A percentile compares a stretch with the other conserved stretches of the same genome.
Evolutionary conservation across 2,888 invertebrate genomes (phyloP).

Genomic region (Chrysolina americana): DNA sequence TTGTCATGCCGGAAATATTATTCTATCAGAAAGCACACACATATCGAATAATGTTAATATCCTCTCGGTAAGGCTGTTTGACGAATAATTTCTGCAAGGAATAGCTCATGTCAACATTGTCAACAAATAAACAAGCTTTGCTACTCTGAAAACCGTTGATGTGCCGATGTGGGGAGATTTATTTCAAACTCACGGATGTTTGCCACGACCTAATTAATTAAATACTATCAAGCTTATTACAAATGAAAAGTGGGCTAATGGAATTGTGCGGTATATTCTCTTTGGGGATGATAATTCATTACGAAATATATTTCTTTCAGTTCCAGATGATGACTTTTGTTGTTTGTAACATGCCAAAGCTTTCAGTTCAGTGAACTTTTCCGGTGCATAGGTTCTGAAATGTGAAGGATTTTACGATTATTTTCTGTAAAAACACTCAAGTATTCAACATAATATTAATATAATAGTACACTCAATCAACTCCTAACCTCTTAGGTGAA

Average conservation of each 20-base stretch:
- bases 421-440: not conserved
- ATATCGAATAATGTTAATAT: not conserved
- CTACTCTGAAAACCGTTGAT: slow-evolving; percentile 6
- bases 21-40: not conserved
- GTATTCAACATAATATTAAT: too few relatives aligned
- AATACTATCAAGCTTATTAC: slow-evolving; percentile 2
- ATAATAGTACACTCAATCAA: too few relatives aligned
- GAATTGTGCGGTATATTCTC: slow-evolving; percentile 3
- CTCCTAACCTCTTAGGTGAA: too few relatives aligned
- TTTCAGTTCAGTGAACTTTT: not conserved
- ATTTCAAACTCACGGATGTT: slow-evolving; percentile 5
- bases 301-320: not conserved
- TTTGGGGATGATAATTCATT: not conserved
- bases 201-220: not conserved
- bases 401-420: not conserved
- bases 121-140: slow-evolving; percentile 16
- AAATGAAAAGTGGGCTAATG: slow-evolving; percentile 6
- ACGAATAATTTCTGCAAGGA: slow-evolving; percentile 6
- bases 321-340: not conserved
- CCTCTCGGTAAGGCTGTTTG: not conserved
- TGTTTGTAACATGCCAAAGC: slow-evolving; percentile 8
- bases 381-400: not conserved
- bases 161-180: slow-evolving; percentile 3
- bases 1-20: too few relatives aligned
- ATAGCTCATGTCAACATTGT: not conserved